phyloP scores from a whole-genome alignment of 2,113 vertebrate genomes.

The Pachycephala philippinensis region DNA sequence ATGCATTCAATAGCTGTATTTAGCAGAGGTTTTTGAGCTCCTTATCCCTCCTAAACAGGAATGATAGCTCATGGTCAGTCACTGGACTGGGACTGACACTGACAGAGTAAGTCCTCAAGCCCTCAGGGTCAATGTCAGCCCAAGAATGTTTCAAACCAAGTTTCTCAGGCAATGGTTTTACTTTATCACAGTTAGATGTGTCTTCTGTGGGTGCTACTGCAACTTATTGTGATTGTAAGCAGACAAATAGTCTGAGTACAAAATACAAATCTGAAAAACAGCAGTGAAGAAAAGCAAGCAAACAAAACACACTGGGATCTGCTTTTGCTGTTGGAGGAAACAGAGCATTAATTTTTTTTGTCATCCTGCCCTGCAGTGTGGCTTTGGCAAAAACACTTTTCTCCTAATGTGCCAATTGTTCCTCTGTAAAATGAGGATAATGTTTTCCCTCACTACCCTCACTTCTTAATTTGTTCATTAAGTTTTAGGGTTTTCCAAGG shows the following conservation, averaged over 20 bases:
- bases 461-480: background rate
- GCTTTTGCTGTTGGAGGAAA: background rate
- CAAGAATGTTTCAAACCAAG: background rate
- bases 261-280: background rate
- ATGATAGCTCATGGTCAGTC: background rate
- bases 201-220: background rate
- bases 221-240: background rate
- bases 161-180: background rate
- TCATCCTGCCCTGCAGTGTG: background rate
- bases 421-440: background rate
- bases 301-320: background rate
- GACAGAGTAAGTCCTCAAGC: background rate
- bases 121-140: background rate
- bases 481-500: background rate
- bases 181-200: background rate
- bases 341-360: background rate
- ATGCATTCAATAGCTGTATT: background rate
- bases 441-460: background rate
- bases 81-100: background rate
- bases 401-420: background rate
- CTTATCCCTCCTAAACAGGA: background rate
- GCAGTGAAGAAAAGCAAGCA: background rate
- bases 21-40: background rate
- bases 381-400: background rate
- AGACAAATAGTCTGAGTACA: background rate